phyloP scores from a whole-genome alignment of 2,797 vertebrate species.

The Xerus rutilus region DNA sequence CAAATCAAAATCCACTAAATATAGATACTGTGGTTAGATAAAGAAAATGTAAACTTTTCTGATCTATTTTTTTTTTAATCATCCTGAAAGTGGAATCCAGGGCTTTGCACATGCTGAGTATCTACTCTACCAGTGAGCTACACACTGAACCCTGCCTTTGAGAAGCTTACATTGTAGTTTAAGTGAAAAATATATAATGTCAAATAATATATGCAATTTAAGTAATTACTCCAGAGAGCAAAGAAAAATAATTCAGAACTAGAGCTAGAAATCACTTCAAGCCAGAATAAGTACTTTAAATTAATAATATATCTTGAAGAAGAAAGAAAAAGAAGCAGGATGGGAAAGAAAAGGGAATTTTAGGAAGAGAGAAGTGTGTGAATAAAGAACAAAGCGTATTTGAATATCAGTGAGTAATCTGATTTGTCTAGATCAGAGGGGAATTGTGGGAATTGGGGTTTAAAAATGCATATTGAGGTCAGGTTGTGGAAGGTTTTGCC shows the following conservation, averaged over 20 bases:
- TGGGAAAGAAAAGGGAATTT: not conserved
- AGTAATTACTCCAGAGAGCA: slow-evolving; percentile 2
- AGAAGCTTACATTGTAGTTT: not conserved
- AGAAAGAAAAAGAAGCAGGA: not conserved
- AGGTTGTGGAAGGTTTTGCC: slow-evolving; percentile 52
- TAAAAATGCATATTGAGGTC: slow-evolving; percentile 44
- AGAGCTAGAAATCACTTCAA: not conserved
- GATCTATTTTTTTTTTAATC: not conserved
- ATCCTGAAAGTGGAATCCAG: not conserved
- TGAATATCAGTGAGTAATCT: not conserved
- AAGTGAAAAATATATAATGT: not conserved
- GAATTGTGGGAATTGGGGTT: slow-evolving; percentile 55
- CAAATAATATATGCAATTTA: not conserved
- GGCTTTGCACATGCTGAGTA: too few species aligned
- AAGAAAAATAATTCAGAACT: not conserved
- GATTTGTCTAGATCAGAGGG: slow-evolving; percentile 61
- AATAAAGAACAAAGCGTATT: slow-evolving; percentile 17
- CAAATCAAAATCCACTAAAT: not conserved
- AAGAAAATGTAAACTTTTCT: not conserved
- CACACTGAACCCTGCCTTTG: not conserved
- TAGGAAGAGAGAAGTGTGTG: not conserved
- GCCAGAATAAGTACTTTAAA: not conserved
- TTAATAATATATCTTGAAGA: not conserved
- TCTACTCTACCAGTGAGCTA: not conserved
- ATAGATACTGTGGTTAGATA: not conserved